phyloP scores from a whole-genome alignment of 2,888 invertebrate genomes.

The Horisme vitalbata region DNA sequence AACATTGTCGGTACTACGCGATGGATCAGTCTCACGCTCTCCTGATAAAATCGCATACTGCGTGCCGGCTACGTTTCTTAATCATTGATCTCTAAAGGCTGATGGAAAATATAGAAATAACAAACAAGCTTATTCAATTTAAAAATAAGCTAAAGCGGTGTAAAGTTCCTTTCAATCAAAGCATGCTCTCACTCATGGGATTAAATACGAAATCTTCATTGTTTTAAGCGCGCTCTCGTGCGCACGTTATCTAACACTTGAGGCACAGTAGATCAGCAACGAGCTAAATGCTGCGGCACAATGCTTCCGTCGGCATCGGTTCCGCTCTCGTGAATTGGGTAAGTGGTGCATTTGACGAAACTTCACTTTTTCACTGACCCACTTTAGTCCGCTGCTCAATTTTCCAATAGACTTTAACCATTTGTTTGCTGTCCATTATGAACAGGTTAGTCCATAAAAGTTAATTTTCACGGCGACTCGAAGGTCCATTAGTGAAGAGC shows the following conservation, averaged over 20 bases:
- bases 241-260: conserved; percentile 72
- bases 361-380: conserved; percentile 75
- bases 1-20: conserved; percentile 46
- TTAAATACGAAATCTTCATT: conserved; percentile 64
- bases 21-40: conserved; percentile 68
- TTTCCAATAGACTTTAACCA: conserved; percentile 51
- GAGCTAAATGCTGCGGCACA: conserved; percentile 57
- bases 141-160: too few species aligned
- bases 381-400: conserved; percentile 56
- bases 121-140: conserved; percentile 23
- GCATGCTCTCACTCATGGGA: conserved; percentile 65
- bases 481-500: conserved; percentile 56
- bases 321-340: conserved; percentile 80
- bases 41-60: conserved; percentile 61
- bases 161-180: not conserved
- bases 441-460: conserved; percentile 61
- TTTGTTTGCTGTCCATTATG: conserved; percentile 68
- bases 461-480: conserved; percentile 63
- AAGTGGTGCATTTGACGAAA: conserved; percentile 79
- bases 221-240: conserved; percentile 66
- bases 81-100: conserved; percentile 60
- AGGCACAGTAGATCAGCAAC: conserved; percentile 63
- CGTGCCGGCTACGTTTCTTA: conserved; percentile 50
- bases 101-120: conserved; percentile 47
- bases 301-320: conserved; percentile 72